A percentile compares a stretch with the other conserved stretches of the same genome.
phyloP scores from a whole-genome alignment of 2,113 vertebrate species.

The Leptodactylus fuscus region DNA sequence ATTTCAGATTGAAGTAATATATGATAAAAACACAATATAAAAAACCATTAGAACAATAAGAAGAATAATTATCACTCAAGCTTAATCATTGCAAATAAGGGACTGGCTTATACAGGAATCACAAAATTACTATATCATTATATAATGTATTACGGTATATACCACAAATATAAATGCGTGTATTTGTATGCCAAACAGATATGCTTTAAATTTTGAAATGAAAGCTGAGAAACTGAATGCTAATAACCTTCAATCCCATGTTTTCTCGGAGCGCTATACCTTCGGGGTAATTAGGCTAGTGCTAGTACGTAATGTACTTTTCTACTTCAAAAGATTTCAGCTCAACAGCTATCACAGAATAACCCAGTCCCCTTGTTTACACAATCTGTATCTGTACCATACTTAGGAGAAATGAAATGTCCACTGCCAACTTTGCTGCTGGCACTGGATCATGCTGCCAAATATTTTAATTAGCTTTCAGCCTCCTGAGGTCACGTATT shows the following conservation, averaged over 20 bases:
- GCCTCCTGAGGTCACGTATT: conserved; percentile 25
- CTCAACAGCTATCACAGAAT: conserved; percentile 33
- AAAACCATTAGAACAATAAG: no score
- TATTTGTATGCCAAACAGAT: background rate
- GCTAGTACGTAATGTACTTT: conserved; percentile 51
- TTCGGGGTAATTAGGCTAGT: conserved; percentile 17
- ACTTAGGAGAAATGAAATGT: conserved; percentile 31
- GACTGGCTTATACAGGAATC: background rate
- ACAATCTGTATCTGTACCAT: conserved; percentile 37
- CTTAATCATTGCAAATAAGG: no score
- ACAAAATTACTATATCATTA: background rate
- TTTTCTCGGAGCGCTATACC: conserved; percentile 13
- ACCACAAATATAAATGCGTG: background rate
- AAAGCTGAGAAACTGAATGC: background rate
- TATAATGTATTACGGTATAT: no score
- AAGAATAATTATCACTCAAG: no score
- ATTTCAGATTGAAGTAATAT: no score
- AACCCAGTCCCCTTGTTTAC: conserved; percentile 35
- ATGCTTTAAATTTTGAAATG: background rate
- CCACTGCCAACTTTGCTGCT: conserved; percentile 35
- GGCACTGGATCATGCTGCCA: conserved; percentile 34
- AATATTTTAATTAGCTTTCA: conserved; percentile 56
- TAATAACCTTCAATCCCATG: background rate
- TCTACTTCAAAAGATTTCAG: conserved; percentile 38
- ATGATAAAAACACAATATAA: no score